Conservation (phyloP, 2,113 vertebrate species). For the Actenoides lindsayi region DNA sequence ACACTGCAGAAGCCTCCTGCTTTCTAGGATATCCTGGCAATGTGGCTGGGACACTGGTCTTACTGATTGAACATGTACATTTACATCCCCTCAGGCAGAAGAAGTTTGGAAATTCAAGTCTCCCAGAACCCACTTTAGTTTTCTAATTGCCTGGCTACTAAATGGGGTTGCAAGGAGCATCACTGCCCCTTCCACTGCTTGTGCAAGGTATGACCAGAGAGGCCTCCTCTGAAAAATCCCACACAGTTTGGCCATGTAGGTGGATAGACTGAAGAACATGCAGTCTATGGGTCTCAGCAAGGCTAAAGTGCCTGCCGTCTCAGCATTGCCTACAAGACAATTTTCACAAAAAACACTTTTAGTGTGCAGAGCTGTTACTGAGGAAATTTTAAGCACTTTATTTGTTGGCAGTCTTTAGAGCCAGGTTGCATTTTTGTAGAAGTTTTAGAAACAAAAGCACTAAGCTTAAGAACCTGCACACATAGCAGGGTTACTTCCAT, state of each 20-base stretch:
- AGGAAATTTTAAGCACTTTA: not conserved
- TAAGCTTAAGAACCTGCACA: not conserved
- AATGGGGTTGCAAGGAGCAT: not conserved
- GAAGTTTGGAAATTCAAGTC: not conserved
- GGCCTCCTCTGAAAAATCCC: fast-evolving
- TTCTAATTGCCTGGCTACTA: not conserved
- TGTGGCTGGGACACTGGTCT: not conserved
- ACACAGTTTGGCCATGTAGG: not conserved
- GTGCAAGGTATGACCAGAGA: not conserved
- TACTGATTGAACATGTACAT: not conserved
- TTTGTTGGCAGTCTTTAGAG: not conserved
- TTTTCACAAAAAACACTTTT: not conserved
- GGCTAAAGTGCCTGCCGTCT: not conserved
- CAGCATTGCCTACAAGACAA: not conserved
- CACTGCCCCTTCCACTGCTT: not conserved
- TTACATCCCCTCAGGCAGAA: not conserved
- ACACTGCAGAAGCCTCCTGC: not conserved
- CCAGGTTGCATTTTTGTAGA: not conserved
- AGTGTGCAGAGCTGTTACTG: not conserved
- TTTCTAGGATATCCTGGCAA: not conserved
- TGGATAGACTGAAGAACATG: not conserved
- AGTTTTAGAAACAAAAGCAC: not conserved
- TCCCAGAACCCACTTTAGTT: not conserved
- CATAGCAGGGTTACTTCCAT: not conserved
- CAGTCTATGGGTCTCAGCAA: not conserved